Conservation (phyloP, 2,888 invertebrate genomes). For the Polymixis lichenea region DNA sequence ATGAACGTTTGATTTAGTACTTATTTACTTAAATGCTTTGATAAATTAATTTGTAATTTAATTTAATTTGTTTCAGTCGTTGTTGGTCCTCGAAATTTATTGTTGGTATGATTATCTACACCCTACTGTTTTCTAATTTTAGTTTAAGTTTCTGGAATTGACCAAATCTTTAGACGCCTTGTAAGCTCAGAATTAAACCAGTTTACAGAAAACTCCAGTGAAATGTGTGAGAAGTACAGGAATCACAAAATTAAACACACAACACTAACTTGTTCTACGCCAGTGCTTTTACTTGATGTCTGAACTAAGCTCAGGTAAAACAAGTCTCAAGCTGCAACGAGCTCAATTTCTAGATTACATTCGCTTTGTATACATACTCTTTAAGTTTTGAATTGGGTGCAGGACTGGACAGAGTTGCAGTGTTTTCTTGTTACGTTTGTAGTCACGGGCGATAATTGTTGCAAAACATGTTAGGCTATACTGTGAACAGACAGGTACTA, state of each 20-base stretch:
- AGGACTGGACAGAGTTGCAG: slow-evolving; percentile 17
- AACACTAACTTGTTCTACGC: slow-evolving; percentile 45
- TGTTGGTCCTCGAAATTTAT: slow-evolving; percentile 22
- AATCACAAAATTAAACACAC: slow-evolving; percentile 60
- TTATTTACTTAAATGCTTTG: slow-evolving; percentile 15
- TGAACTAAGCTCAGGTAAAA: slow-evolving; percentile 56
- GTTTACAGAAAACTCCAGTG: slow-evolving; percentile 22
- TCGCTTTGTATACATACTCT: slow-evolving; percentile 41
- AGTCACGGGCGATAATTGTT: slow-evolving; percentile 3
- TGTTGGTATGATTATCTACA: neutral
- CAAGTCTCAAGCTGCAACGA: slow-evolving; percentile 47
- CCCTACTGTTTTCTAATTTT: slow-evolving; percentile 1
- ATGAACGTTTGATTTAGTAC: slow-evolving; percentile 4
- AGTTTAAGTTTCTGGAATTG: neutral
- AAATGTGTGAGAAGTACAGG: slow-evolving; percentile 52
- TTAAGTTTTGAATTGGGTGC: slow-evolving; percentile 49
- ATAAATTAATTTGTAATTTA: slow-evolving; percentile 23
- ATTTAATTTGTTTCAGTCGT: neutral
- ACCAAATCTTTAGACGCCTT: slow-evolving; percentile 4
- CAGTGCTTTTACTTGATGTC: slow-evolving; percentile 52
- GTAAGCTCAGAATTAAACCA: slow-evolving; percentile 20
- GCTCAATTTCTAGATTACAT: slow-evolving; percentile 61
- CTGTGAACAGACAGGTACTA: neutral
- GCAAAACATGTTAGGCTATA: slow-evolving; percentile 6
- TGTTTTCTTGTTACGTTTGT: slow-evolving; percentile 10